Conservation (phyloP, 2,797 vertebrate genomes). For the Remorina albescens region DNA sequence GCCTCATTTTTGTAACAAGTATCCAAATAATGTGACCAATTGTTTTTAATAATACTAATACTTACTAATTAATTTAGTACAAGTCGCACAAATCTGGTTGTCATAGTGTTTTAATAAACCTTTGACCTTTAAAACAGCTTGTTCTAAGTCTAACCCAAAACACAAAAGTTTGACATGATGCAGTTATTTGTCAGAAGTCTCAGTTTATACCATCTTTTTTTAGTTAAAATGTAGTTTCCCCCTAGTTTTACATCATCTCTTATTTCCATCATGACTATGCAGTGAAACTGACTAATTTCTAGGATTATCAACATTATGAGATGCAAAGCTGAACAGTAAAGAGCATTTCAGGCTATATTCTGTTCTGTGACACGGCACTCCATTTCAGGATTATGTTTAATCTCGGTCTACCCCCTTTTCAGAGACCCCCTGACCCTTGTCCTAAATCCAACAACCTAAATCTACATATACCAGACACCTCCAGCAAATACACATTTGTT, state of each 20-base stretch:
- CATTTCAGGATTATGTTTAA: slow-evolving; percentile 76
- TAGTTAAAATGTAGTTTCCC: neutral
- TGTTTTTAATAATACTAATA: neutral
- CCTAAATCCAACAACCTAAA: slow-evolving; percentile 65
- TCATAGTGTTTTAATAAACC: neutral
- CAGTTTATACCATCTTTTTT: neutral
- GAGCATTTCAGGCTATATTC: slow-evolving; percentile 37
- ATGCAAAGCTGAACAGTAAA: slow-evolving; percentile 13
- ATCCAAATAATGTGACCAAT: slow-evolving; percentile 9
- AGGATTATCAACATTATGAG: slow-evolving; percentile 38
- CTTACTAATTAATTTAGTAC: neutral
- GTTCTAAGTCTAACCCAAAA: neutral
- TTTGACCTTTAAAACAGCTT: slow-evolving; percentile 12
- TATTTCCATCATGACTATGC: slow-evolving; percentile 3
- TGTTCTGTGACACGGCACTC: slow-evolving; percentile 37
- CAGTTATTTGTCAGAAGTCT: neutral
- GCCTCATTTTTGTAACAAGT: neutral
- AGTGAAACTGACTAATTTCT: slow-evolving; percentile 28
- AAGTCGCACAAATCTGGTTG: slow-evolving; percentile 1
- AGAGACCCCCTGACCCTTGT: slow-evolving; percentile 58
- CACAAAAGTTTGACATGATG: neutral
- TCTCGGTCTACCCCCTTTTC: slow-evolving; percentile 69
- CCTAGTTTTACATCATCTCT: neutral
- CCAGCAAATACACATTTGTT: slow-evolving; percentile 51
- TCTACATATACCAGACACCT: slow-evolving; percentile 58